Base-by-base conservation (phyloP, 2,797 vertebrate species). In the Sebastes trivittatus region DNA sequence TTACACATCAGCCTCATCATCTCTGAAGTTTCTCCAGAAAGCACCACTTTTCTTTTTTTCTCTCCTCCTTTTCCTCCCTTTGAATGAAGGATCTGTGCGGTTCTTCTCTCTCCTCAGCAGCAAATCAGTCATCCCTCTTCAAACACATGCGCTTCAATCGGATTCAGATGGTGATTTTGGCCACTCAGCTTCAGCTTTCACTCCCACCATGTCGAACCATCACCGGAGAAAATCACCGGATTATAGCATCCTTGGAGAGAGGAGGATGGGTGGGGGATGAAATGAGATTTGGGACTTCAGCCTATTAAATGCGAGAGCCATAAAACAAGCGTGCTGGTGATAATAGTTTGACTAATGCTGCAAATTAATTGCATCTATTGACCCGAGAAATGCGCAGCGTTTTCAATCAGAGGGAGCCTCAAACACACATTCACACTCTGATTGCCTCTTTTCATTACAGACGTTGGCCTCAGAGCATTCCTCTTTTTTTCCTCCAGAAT, bases 11-110 rank as follows among this genome's bases (percentile, higher is more conserved):
- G 78, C 76, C 79, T 61, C 72, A 83, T 87, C 82, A 77, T 73
- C 69, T 87, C 73, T 88, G 87, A 92, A 89, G 89, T 90, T 90
- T 64, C 77, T 83, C 79, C 88, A 85, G 83, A 86, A 82, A 78
- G 86, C 83, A 23, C 77, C 81, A 49, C 7, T 42, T 42, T 42
- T 59, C 30, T 23, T 13, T 11, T 10, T 6, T 42, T 7, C 38
- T 42, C 36, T 42, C 38, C 2, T 14, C 36, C 30, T 14, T 10
- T 22, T 29, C 16, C 14, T 25, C 34, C 25, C 83, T 80, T 75
- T 65, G 83, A 85, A 65, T 81, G 85, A 86, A 74, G 56, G 63
- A 78, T 9, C 72, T 42, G 63, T 68, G 85, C 78, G 80, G 83
- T 70, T 84, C 72, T 70, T 84, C 72, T 85, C 68, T 71, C 38